Evolutionary conservation across 2,113 vertebrate genomes (phyloP).

Genomic region (Prunella himalayana): DNA sequence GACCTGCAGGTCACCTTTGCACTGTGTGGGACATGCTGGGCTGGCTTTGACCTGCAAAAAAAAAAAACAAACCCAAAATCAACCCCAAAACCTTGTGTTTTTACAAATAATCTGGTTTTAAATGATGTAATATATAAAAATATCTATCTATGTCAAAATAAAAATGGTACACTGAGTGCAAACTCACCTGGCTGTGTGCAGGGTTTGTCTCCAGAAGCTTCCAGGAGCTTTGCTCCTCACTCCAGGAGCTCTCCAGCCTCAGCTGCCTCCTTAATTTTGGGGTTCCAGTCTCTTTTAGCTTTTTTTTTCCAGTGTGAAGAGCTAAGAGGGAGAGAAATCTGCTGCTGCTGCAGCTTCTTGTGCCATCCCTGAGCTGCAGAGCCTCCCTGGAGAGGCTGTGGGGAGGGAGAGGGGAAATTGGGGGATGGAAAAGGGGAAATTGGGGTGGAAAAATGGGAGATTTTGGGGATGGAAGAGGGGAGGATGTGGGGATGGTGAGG

Average conservation of each 20-base stretch:
- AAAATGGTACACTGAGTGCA: constrained; percentile 3
- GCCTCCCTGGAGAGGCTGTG: fast-evolving
- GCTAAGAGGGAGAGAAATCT: not conserved
- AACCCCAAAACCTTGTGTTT: not conserved
- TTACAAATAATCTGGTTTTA: not conserved
- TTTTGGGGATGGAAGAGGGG: not conserved
- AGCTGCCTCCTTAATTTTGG: not conserved
- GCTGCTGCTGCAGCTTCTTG: not conserved
- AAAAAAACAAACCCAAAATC: no score
- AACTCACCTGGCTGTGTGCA: not conserved
- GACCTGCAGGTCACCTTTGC: not conserved
- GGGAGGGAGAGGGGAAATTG: not conserved
- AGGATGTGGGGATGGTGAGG: not conserved
- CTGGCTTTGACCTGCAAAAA: not conserved
- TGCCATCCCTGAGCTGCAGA: not conserved
- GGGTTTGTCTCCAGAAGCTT: not conserved
- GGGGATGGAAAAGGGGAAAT: not conserved
- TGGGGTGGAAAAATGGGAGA: not conserved
- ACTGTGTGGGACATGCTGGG: not conserved
- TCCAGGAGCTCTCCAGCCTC: not conserved
- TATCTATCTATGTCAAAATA: constrained; percentile 20
- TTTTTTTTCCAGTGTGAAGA: not conserved
- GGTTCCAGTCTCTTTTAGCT: not conserved
- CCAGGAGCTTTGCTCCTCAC: not conserved
- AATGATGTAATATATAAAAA: not conserved